These are phyloP conservation scores for Drosophila littoralis DNA, from an alignment of 1,140 invertebrate genomes.

Conservation along the genomic window DNA sequence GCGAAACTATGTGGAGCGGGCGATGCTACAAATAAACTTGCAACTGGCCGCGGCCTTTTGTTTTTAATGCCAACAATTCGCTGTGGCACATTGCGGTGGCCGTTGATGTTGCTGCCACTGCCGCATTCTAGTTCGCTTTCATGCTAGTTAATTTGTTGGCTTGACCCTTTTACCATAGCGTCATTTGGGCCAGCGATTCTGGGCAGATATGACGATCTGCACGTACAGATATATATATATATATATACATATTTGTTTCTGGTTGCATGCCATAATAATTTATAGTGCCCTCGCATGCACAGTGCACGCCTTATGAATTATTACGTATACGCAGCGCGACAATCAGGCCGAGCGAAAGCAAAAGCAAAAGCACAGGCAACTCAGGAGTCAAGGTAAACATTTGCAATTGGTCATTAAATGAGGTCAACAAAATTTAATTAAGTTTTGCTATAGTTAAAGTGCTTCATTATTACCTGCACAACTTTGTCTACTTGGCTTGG, in stretches of 20 bases:
- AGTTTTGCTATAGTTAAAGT: neutral
- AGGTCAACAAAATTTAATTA: constrained; percentile 6
- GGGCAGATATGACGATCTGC: neutral
- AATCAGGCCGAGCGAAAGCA: constrained; percentile 40
- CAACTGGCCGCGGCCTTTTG: constrained; percentile 40
- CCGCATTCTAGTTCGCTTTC: constrained; percentile 10
- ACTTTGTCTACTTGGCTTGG: neutral
- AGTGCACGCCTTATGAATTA: constrained; percentile 68
- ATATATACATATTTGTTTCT: constrained; percentile 16
- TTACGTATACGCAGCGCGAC: constrained; percentile 78
- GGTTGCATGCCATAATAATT: constrained; percentile 69
- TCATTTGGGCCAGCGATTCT: constrained; percentile 4
- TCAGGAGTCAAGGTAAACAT: constrained; percentile 17
- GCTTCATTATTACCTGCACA: neutral
- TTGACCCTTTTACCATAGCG: constrained; percentile 36
- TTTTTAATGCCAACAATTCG: constrained; percentile 28
- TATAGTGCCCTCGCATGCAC: constrained; percentile 64
- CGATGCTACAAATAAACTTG: constrained; percentile 55
- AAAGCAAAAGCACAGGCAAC: constrained; percentile 12
- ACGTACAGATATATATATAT: neutral
- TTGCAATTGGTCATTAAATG: constrained; percentile 45
- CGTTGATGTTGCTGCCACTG: constrained; percentile 12
- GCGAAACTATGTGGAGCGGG: constrained; percentile 54
- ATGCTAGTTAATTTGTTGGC: constrained; percentile 21
- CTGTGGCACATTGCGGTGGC: constrained; percentile 11